Base-by-base conservation (phyloP, 2,797 vertebrate species). In the Pipistrellus pipistrellus region DNA sequence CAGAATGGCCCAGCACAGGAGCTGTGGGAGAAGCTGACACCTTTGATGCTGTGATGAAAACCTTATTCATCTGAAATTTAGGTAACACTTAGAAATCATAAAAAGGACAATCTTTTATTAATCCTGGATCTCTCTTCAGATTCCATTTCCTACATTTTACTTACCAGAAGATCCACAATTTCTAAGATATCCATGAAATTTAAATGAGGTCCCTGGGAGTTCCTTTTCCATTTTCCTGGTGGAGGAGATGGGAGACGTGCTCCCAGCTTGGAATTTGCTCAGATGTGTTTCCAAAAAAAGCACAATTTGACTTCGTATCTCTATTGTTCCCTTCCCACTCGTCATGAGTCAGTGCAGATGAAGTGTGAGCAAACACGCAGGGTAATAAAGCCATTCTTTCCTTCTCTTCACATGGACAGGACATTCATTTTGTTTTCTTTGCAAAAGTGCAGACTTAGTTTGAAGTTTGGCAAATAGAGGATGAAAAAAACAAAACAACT, bases 361-460 rank as follows among this genome's bases (percentile, higher is more conserved):
- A 96, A 89, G 83, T 95, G 90, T 77, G 71, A 96, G 80, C 85
- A 93, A 57, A 82, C 32, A 41, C 0, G 4, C 7, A 64, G 59
- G 32, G 59, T 44, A 96, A 95, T 76, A 93, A 76, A 88, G 76
- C 59, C 68, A 88, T 94, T 68, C 6, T 44, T 86, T 78, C 20
- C 48, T 75, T 88, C 30, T 86, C 38, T 44, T 94, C 35, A 44
- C 12, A 6, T 30, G 23, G 82, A 87, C 91, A 95, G 32, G 35
- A 14, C 64, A 44, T 90, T 93, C 2, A 0, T 72, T 96, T 93
- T 57, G 84, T 92, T 93, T 93, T 77, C 83, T 88, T 80, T 92
- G 85, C 72, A 88, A 90, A 96, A 85, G 72, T 83, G 41, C 38
- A 94, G 57, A 77, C 90, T 95, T 96, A 95, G 96, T 94, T 96